Evolutionary conservation across 2,113 vertebrate genomes (phyloP).

Genomic region (Pollimyrus isidori): DNA sequence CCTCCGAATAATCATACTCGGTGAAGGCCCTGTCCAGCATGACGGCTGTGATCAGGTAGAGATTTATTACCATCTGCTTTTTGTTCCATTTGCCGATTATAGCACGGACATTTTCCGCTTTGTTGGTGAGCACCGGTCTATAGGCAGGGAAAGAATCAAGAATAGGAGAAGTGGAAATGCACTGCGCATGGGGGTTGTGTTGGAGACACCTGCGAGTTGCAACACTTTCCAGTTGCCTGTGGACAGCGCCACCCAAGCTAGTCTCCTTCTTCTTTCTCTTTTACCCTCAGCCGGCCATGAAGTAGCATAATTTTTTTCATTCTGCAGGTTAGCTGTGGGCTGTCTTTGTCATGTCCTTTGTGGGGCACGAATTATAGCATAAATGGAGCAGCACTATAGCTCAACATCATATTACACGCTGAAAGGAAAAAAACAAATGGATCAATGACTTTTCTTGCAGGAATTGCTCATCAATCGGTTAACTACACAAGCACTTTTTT

Average conservation of each 20-base stretch:
- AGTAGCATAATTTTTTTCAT: neutral
- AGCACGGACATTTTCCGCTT: neutral
- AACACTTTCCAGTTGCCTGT: neutral
- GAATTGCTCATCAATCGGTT: neutral
- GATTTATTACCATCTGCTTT: neutral
- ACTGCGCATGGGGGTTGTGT: neutral
- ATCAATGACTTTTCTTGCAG: constrained; percentile 20
- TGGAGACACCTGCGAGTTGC: neutral
- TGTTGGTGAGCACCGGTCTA: neutral
- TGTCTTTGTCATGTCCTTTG: neutral
- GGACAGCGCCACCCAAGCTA: neutral
- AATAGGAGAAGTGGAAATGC: neutral
- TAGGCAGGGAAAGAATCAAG: neutral
- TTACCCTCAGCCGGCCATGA: neutral
- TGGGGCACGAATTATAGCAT: neutral
- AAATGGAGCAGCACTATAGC: neutral
- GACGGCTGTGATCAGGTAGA: neutral
- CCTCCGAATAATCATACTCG: neutral
- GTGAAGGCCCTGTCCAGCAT: neutral
- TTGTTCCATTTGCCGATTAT: neutral
- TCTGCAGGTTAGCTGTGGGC: neutral
- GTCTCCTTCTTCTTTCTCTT: neutral
- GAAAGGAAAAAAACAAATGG: constrained; percentile 21
- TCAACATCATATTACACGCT: neutral
- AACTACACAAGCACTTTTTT: neutral